Conservation (phyloP, 2,797 vertebrate genomes). For the Okamejei kenojei region DNA sequence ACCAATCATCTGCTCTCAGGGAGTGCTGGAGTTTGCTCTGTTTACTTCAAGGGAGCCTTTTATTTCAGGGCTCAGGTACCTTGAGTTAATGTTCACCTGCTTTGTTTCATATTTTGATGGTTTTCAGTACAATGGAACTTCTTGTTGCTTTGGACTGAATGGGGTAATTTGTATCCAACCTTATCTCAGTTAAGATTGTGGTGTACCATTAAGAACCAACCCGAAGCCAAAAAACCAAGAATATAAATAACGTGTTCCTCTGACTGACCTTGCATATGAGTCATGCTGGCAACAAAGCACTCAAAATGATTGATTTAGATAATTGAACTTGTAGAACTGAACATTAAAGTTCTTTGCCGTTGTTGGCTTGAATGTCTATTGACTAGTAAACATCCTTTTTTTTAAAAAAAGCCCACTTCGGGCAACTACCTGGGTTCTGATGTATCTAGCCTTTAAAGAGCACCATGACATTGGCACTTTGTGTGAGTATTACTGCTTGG, state of each 20-base stretch:
- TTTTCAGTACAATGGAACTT: neutral
- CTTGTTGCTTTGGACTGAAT: neutral
- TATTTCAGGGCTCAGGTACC: neutral
- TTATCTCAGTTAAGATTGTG: neutral
- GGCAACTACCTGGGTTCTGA: neutral
- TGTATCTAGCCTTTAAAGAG: neutral
- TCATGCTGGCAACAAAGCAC: neutral
- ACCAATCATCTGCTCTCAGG: neutral
- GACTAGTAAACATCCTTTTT: neutral
- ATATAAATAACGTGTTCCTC: slow-evolving; percentile 7
- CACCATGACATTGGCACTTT: no score
- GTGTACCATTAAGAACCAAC: neutral
- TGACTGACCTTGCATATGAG: neutral
- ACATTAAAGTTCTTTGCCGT: neutral
- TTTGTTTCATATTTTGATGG: neutral
- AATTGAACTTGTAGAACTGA: neutral
- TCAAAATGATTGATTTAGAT: neutral
- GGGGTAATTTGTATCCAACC: neutral
- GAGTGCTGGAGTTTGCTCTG: neutral
- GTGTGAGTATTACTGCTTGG: no score
- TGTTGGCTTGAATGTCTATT: neutral
- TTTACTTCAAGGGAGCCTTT: neutral
- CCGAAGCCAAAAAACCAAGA: neutral
- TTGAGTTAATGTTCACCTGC: neutral
- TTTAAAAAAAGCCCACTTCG: neutral